phyloP scores from a whole-genome alignment of 2,113 vertebrate species.

The Ptyas mucosa region DNA sequence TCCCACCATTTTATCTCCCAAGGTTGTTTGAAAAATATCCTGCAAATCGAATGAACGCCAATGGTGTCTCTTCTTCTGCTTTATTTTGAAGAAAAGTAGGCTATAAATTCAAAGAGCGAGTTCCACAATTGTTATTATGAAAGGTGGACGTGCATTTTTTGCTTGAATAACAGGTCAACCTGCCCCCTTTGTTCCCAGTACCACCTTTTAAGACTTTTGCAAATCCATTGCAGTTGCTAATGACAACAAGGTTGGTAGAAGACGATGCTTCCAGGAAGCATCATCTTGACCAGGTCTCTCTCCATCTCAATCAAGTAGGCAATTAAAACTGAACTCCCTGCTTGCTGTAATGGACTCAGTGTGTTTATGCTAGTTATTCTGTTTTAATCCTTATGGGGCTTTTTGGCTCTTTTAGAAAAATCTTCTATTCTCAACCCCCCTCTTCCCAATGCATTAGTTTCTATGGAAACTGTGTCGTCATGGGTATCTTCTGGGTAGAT shows the following conservation, averaged over 20 bases:
- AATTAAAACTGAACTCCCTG: background rate
- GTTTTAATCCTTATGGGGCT: background rate
- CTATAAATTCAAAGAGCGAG: background rate
- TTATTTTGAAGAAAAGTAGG: background rate
- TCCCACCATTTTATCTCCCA: background rate
- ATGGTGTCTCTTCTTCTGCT: background rate
- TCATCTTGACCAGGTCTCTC: background rate
- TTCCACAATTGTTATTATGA: background rate
- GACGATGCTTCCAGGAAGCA: background rate
- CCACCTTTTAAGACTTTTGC: background rate
- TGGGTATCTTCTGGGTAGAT: constrained; percentile 4
- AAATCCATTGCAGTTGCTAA: background rate
- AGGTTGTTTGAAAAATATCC: background rate
- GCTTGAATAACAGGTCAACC: background rate
- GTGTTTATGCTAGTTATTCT: background rate
- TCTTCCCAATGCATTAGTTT: constrained; percentile 16
- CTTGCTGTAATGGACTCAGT: background rate
- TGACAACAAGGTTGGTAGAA: background rate
- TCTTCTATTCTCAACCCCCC: background rate
- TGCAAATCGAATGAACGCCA: background rate
- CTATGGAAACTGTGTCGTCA: constrained; percentile 28
- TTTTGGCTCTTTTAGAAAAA: background rate
- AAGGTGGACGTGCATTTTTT: background rate
- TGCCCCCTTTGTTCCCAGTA: background rate
- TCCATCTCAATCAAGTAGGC: background rate